A percentile compares a stretch with the other conserved stretches of the same genome.
Conservation (phyloP, 1,140 invertebrate species). For the Papilio polytes region DNA sequence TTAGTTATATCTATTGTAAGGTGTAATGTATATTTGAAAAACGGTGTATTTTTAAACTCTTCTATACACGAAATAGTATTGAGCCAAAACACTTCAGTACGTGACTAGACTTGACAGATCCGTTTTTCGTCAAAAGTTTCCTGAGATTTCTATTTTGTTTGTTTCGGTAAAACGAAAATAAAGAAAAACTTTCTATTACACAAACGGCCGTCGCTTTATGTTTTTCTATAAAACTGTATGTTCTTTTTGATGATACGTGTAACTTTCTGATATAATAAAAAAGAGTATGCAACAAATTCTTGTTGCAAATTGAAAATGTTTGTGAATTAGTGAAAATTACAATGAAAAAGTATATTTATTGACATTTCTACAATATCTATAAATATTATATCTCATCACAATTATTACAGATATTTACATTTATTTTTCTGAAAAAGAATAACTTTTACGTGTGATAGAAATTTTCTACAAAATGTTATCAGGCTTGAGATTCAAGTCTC, state of each 20-base stretch:
- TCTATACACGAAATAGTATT: background rate
- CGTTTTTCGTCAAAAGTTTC: slow-evolving; percentile 7
- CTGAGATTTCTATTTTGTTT: slow-evolving; percentile 4
- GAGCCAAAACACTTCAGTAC: background rate
- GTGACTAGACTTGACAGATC: slow-evolving; percentile 17
- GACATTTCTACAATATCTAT: too few relatives aligned
- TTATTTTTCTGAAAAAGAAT: background rate
- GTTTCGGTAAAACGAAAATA: background rate
- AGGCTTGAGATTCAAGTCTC: background rate
- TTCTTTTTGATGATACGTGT: background rate
- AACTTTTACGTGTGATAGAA: background rate
- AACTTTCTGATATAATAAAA: background rate
- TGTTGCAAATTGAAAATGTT: too few relatives aligned
- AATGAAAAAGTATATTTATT: too few relatives aligned
- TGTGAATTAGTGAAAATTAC: too few relatives aligned
- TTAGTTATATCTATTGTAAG: too few relatives aligned
- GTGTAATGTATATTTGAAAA: background rate
- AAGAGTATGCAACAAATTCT: too few relatives aligned
- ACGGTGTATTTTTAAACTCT: background rate
- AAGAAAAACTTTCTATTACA: background rate
- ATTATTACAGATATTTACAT: too few relatives aligned
- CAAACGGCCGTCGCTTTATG: background rate
- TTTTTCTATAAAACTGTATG: background rate
- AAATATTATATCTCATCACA: too few relatives aligned
- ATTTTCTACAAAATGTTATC: background rate